Evolutionary conservation across 2,888 invertebrate genomes (phyloP), one percentile per base, ranked within the genome.

Genomic region (Calliscelio sp.): DNA sequence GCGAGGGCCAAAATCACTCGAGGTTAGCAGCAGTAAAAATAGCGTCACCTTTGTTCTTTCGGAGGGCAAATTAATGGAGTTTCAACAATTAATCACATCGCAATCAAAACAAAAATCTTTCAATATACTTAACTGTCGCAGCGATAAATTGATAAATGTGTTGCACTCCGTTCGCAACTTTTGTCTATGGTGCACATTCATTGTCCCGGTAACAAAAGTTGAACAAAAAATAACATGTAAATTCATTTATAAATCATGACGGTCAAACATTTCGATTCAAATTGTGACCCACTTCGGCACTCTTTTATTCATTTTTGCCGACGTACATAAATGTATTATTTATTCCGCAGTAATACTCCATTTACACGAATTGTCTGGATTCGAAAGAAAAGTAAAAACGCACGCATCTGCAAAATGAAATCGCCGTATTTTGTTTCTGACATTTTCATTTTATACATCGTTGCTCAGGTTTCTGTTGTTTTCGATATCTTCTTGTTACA

Each of bases 251-350:
- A 81, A 81, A 81, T 81, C 61, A 81, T 46, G 63, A 53, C 53
- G 61, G 70, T 82, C 71, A 77, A 82, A 71, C 71, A 63, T 77
- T 82, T 82, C 82, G 66, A 82, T 82, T 82, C 82, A 77, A 77
- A 82, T 77, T 59, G 71, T 71, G 82, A 82, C 82, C 82, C 59
- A 82, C 57, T 77, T 77, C n/a, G 57, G 16, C 22, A 59, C 71
- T 71, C 77, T 71, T 73, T 82, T 77, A 77, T 82, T 81, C 77
- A 59, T 82, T 82, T 82, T 70, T 38, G 71, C 25, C 24, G 28
- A 32, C 65, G 51, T 66, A 49, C 71, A 77, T n/a, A n/a, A n/a
- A n/a, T 71, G 70, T 77, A 73, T 77, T 82, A 82, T 77, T 82
- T 82, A 77, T 82, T 82, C 49, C 44, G 41, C 46, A 51, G 71